Evolutionary conservation across 2,113 vertebrate genomes (phyloP).

Genomic region (Fulica atra): DNA sequence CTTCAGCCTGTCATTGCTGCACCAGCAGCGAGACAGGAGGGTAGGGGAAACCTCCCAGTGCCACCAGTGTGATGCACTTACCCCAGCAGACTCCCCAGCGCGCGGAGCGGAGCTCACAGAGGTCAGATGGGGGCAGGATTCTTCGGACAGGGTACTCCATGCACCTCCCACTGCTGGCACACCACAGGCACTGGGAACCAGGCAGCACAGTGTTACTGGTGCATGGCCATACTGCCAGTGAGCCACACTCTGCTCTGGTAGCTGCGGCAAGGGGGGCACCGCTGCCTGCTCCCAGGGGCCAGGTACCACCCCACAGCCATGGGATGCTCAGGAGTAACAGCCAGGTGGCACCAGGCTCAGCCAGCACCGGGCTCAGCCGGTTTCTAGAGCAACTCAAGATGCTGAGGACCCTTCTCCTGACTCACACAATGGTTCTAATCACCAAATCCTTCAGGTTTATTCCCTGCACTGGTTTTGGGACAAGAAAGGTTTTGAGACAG

Average conservation of each 20-base stretch:
- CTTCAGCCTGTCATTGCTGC: background rate
- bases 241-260: background rate
- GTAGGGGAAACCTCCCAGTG: background rate
- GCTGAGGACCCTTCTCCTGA: background rate
- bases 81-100: constrained; percentile 96
- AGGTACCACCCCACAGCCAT: background rate
- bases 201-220: background rate
- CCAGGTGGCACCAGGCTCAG: background rate
- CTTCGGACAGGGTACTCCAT: constrained; percentile 84
- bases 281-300: accelerated
- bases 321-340: background rate
- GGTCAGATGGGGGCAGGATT: constrained; percentile 80
- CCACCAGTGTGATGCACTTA: constrained; percentile 66
- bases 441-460: background rate
- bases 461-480: background rate
- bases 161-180: constrained; percentile 78
- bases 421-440: background rate
- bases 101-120: constrained; percentile 86
- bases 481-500: background rate
- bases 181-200: constrained; percentile 91
- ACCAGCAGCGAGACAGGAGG: background rate
- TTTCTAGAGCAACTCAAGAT: background rate
- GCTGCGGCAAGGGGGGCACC: background rate
- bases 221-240: accelerated
- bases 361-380: too few species aligned